A percentile compares a stretch with the other conserved stretches of the same genome.
Evolutionary conservation across 2,888 invertebrate genomes (phyloP).

Genomic region (Drosophila kanekoi): DNA sequence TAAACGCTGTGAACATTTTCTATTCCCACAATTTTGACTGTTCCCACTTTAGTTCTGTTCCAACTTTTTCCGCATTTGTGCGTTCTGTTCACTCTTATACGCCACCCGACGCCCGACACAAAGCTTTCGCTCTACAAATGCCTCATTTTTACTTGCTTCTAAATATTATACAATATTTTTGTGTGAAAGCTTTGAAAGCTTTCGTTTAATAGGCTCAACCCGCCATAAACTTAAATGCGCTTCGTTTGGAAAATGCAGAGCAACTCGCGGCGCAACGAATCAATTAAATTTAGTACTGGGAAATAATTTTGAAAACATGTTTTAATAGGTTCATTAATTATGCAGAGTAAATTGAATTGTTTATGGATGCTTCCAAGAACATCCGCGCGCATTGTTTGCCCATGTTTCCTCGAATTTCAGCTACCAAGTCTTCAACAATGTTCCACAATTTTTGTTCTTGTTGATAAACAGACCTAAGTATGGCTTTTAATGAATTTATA

Average conservation of each 20-base stretch:
- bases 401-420: conserved; percentile 1
- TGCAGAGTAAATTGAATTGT: conserved; percentile 5
- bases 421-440: background rate
- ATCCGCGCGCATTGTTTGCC: background rate
- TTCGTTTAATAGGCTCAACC: conserved; percentile 12
- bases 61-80: background rate
- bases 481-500: background rate
- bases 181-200: conserved; percentile 46
- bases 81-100: conserved; percentile 37
- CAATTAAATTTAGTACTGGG: background rate
- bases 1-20: conserved; percentile 10
- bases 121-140: conserved; percentile 45
- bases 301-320: conserved; percentile 1
- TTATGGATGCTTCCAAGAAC: background rate
- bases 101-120: background rate
- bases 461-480: background rate
- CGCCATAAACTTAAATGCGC: conserved; percentile 6
- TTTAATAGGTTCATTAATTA: background rate
- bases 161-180: conserved; percentile 43
- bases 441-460: background rate
- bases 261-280: background rate
- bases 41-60: conserved; percentile 40
- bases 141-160: conserved; percentile 16
- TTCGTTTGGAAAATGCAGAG: conserved; percentile 3
- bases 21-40: conserved; percentile 12